These are phyloP conservation scores for Heliothis peltigera DNA, from an alignment of 2,888 invertebrate genomes.

Conservation along the genomic window DNA sequence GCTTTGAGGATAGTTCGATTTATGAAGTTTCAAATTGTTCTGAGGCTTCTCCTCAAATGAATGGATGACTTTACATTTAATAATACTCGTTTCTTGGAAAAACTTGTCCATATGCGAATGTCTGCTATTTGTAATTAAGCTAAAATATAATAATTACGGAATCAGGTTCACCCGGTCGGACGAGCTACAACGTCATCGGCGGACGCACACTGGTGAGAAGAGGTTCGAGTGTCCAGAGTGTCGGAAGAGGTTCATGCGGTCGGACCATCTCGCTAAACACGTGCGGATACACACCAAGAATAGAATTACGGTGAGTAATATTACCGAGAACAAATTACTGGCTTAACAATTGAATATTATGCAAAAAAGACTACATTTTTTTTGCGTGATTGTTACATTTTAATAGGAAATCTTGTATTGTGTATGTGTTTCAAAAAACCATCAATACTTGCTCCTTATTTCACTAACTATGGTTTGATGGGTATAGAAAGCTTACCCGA, in stretches of 20 bases:
- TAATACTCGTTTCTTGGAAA: no score
- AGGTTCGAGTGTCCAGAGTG: constrained; percentile 97
- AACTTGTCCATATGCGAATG: no score
- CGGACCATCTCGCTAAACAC: constrained; percentile 97
- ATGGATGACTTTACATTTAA: no score
- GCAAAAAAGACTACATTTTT: neutral
- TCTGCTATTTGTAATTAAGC: neutral
- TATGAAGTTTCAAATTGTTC: no score
- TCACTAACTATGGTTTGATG: no score
- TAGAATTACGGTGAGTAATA: constrained; percentile 78
- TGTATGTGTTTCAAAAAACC: no score
- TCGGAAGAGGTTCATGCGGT: constrained; percentile 97
- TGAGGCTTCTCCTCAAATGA: no score
- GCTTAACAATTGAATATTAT: neutral
- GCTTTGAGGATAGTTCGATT: no score
- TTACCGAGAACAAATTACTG: neutral
- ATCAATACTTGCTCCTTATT: no score
- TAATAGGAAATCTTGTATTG: no score
- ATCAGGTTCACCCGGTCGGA: constrained; percentile 91
- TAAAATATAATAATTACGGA: neutral
- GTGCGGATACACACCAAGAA: constrained; percentile 94
- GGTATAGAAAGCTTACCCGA: no score
- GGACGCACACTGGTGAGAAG: constrained; percentile 98
- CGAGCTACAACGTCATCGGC: constrained; percentile 94
- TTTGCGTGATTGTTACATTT: neutral